A percentile compares a stretch with the other conserved stretches of the same genome.
Conservation (phyloP, 2,888 invertebrate genomes). For the Melanargia galathea region DNA sequence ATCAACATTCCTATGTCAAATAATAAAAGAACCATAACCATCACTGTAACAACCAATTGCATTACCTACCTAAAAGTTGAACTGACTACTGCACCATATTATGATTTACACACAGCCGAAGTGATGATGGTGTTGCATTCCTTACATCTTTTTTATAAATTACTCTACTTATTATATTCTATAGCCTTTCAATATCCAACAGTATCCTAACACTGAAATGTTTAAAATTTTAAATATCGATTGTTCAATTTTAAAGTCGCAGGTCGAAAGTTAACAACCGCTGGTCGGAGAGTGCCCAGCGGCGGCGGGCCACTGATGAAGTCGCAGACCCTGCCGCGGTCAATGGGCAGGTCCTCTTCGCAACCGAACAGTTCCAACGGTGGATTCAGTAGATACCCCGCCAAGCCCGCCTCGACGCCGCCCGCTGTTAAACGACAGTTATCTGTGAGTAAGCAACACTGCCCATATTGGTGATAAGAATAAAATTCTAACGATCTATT, state of each 20-base stretch:
- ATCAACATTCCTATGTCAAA: too few species aligned
- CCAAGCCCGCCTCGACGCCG: conserved; percentile 90
- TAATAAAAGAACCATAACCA: too few species aligned
- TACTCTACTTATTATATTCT: too few species aligned
- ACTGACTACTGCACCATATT: too few species aligned
- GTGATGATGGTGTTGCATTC: too few species aligned
- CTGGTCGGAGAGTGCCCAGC: conserved; percentile 86
- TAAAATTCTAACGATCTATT: too few species aligned
- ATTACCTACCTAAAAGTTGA: too few species aligned
- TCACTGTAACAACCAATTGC: too few species aligned
- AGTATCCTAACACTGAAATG: not conserved
- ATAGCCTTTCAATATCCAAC: too few species aligned
- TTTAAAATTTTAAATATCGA: not conserved
- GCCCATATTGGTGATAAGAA: too few species aligned
- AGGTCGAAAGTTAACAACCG: conserved; percentile 89
- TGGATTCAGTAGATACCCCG: conserved; percentile 69
- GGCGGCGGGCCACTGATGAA: conserved; percentile 87
- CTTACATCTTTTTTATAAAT: too few species aligned
- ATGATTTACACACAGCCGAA: too few species aligned
- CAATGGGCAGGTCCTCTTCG: conserved; percentile 86
- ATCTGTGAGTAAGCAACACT: conserved; percentile 76
- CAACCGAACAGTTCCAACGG: conserved; percentile 80
- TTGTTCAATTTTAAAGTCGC: conserved; percentile 80
- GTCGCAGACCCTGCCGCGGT: conserved; percentile 92
- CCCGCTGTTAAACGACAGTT: conserved; percentile 93